Conservation (phyloP, 2,888 invertebrate species). For the Vesta saturnalis region DNA sequence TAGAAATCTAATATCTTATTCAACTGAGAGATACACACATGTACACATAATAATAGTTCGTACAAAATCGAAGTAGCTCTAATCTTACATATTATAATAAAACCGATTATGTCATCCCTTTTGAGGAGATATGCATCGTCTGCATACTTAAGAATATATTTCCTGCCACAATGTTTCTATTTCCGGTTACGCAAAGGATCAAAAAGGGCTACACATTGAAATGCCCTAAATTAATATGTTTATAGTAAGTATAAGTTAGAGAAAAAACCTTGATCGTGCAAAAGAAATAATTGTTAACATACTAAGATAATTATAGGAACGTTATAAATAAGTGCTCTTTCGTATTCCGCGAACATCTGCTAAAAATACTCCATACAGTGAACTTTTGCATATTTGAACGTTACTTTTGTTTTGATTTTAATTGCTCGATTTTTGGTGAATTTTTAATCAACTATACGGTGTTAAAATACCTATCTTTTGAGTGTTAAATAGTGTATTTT, state of each 20-base stretch:
- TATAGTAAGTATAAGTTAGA: not conserved
- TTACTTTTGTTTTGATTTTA: not conserved
- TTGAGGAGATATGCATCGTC: conserved; percentile 45
- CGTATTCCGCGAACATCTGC: not conserved
- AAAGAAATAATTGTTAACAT: not conserved
- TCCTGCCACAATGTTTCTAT: conserved; percentile 44
- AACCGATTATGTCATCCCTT: conserved; percentile 29
- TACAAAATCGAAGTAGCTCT: too few relatives aligned
- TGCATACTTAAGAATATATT: conserved; percentile 45
- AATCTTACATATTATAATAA: conserved; percentile 30
- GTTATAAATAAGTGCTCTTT: conserved; percentile 4
- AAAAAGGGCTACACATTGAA: conserved; percentile 20
- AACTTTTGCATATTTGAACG: not conserved
- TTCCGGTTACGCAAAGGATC: conserved; percentile 39
- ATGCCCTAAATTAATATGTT: conserved; percentile 15
- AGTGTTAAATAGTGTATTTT: too few relatives aligned
- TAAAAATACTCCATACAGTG: conserved; percentile 5
- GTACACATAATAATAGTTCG: too few relatives aligned
- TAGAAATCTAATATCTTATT: too few relatives aligned
- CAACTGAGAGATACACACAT: too few relatives aligned
- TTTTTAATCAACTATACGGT: not conserved
- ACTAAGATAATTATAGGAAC: not conserved
- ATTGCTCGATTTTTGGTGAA: not conserved
- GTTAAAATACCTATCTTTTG: too few relatives aligned
- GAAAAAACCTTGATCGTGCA: not conserved